phyloP scores from a whole-genome alignment of 1,140 invertebrate species.

The Tetragonula clypearis region DNA sequence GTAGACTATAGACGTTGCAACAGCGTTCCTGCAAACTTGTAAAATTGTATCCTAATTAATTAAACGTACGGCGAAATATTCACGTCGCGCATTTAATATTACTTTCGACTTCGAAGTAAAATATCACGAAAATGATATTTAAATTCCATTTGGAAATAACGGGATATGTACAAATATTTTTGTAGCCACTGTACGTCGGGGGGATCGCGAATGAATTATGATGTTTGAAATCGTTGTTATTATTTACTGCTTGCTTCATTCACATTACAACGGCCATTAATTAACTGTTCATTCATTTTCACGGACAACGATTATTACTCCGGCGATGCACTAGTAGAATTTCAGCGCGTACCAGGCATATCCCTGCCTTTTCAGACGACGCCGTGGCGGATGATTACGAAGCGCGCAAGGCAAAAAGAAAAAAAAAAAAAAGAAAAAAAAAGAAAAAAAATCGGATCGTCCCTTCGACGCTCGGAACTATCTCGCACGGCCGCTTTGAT shows the following conservation, averaged over 20 bases:
- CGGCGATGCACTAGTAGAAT: background rate
- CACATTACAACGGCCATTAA: background rate
- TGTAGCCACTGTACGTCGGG: background rate
- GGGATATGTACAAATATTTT: background rate
- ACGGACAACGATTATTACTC: background rate
- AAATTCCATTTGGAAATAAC: too few relatives aligned
- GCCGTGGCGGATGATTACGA: background rate
- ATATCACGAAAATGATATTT: too few relatives aligned
- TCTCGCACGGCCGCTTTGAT: constrained; percentile 11
- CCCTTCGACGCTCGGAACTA: constrained; percentile 11
- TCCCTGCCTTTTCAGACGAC: background rate
- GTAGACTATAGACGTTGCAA: background rate
- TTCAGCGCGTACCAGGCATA: too few relatives aligned
- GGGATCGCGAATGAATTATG: background rate
- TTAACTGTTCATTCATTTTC: background rate
- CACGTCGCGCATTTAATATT: too few relatives aligned
- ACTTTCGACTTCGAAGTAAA: too few relatives aligned
- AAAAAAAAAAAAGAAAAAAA: background rate
- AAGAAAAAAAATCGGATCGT: background rate
- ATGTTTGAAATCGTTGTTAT: background rate
- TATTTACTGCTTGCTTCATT: background rate
- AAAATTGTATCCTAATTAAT: too few relatives aligned
- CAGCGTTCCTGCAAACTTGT: background rate
- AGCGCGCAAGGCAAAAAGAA: background rate
- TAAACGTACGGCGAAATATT: too few relatives aligned